Conservation (phyloP, 2,113 vertebrate genomes). For the Lophochroa leadbeateri region DNA sequence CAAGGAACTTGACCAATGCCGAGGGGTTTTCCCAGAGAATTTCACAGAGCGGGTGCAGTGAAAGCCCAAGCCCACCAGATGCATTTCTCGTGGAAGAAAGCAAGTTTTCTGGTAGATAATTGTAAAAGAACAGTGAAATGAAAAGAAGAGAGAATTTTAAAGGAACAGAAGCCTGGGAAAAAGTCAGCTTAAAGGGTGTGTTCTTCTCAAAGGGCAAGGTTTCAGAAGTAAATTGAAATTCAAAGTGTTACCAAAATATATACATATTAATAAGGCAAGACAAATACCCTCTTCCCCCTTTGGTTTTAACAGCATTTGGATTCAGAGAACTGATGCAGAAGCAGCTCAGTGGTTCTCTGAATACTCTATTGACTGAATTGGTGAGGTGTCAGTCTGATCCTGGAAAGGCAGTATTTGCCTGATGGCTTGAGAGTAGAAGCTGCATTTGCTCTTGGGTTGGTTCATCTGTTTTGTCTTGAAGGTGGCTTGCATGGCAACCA, state of each 20-base stretch:
- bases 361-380: conserved; percentile 27
- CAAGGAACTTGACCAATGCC: conserved; percentile 82
- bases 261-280: conserved; percentile 37
- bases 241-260: conserved; percentile 51
- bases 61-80: background rate
- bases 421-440: background rate
- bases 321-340: conserved; percentile 41
- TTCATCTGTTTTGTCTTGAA: conserved; percentile 51
- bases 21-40: conserved; percentile 97
- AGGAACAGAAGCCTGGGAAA: conserved; percentile 51
- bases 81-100: conserved; percentile 55
- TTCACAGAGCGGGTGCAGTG: conserved; percentile 92
- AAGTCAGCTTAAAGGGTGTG: conserved; percentile 43
- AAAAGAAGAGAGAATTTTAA: conserved; percentile 57
- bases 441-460: conserved; percentile 20
- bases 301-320: conserved; percentile 60
- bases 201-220: conserved; percentile 65
- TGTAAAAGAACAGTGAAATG: conserved; percentile 43
- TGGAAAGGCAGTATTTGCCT: background rate
- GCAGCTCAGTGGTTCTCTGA: conserved; percentile 7
- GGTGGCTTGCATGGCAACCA: conserved; percentile 52
- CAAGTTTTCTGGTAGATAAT: conserved; percentile 57
- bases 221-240: conserved; percentile 42
- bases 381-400: background rate
- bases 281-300: conserved; percentile 21